Conservation (phyloP, 1,140 invertebrate genomes). For the Pachyrhynchus sulphureomaculatus region DNA sequence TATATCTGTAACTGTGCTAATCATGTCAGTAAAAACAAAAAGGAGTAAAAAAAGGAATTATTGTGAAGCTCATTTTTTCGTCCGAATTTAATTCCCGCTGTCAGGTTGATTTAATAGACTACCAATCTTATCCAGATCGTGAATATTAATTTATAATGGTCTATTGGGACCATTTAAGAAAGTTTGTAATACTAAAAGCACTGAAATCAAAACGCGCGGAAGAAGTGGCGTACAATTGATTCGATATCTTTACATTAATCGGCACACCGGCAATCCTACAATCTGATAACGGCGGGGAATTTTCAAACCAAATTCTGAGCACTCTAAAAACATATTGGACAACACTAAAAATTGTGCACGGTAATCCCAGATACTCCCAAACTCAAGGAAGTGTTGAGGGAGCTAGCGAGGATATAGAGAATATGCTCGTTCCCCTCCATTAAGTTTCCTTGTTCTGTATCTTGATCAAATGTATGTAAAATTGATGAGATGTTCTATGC, state of each 20-base stretch:
- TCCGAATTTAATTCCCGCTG: not conserved
- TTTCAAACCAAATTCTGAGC: conserved; percentile 42
- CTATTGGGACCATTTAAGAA: conserved; percentile 11
- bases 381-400: conserved; percentile 41
- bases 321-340: conserved; percentile 48
- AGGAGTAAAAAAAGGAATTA: not conserved
- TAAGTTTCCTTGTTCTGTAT: too few species aligned
- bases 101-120: not conserved
- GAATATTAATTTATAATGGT: conserved; percentile 10
- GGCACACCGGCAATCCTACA: conserved; percentile 46
- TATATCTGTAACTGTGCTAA: not conserved
- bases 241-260: conserved; percentile 45
- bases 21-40: not conserved
- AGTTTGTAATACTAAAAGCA: conserved; percentile 1
- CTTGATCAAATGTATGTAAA: conserved; percentile 44
- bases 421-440: conserved; percentile 38
- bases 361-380: conserved; percentile 45
- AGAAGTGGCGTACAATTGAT: conserved; percentile 17
- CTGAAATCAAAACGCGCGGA: conserved; percentile 1
- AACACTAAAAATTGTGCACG: conserved; percentile 48
- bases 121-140: not conserved
- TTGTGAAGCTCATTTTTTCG: not conserved
- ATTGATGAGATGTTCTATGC: conserved; percentile 12
- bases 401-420: conserved; percentile 48
- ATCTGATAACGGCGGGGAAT: conserved; percentile 47